phyloP scores from a whole-genome alignment of 2,888 invertebrate species.

The Xanthia togata region DNA sequence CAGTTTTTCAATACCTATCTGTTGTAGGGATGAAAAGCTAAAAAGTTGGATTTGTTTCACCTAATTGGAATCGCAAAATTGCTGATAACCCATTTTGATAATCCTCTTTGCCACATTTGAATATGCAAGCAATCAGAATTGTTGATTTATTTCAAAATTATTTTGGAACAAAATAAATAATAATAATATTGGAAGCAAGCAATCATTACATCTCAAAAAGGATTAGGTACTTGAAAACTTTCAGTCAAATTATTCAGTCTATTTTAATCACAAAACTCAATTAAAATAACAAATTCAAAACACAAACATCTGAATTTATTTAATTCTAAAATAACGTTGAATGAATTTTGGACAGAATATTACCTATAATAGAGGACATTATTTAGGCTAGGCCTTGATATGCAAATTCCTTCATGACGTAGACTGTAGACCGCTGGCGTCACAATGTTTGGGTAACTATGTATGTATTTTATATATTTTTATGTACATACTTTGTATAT shows the following conservation, averaged over 20 bases:
- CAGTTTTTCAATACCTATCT: background rate
- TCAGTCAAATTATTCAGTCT: background rate
- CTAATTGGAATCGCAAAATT: background rate
- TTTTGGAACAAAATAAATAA: background rate
- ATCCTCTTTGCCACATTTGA: slow-evolving; percentile 10
- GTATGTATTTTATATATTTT: slow-evolving; percentile 16
- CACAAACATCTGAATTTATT: slow-evolving; percentile 17
- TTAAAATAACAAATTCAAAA: slow-evolving; percentile 35
- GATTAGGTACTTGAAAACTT: background rate
- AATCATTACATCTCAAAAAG: slow-evolving; percentile 5
- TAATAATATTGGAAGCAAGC: slow-evolving; percentile 4
- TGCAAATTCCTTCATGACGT: slow-evolving; percentile 43
- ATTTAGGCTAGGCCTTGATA: slow-evolving; percentile 11
- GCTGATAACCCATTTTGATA: background rate
- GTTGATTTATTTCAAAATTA: slow-evolving; percentile 2
- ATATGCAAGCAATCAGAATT: slow-evolving; percentile 20
- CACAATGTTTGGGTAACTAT: slow-evolving; percentile 33
- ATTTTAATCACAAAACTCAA: slow-evolving; percentile 31
- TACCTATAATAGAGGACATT: slow-evolving; percentile 5
- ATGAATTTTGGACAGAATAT: slow-evolving; percentile 13
- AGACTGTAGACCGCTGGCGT: slow-evolving; percentile 22
- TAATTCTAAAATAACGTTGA: slow-evolving; percentile 9
- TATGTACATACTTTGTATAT: slow-evolving; percentile 10
- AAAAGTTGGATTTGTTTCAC: background rate
- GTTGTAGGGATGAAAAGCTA: background rate